A percentile compares a stretch with the other conserved stretches of the same genome.
These are phyloP conservation scores for Nomada fabriciana DNA, from an alignment of 2,888 invertebrate species.

Conservation along the genomic window DNA sequence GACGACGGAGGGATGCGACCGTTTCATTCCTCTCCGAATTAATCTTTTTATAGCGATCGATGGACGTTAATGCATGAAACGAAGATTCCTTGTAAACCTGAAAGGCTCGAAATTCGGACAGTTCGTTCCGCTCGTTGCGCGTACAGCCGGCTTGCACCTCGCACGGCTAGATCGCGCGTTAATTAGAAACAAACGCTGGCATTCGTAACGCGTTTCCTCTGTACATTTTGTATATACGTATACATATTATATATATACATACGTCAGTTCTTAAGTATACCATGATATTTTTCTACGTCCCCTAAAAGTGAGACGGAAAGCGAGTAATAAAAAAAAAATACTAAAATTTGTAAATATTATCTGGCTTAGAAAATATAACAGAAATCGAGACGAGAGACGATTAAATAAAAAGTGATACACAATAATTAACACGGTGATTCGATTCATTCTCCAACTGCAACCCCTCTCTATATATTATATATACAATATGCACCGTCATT, in stretches of 20 bases:
- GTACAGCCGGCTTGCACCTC: slow-evolving; percentile 6
- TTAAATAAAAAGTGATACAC: slow-evolving; percentile 69
- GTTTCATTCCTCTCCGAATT: slow-evolving; percentile 8
- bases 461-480: neutral
- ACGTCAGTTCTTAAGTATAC: slow-evolving; percentile 67
- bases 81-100: neutral
- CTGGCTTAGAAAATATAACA: slow-evolving; percentile 61
- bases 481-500: neutral
- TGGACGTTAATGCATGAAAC: neutral
- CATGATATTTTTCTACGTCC: slow-evolving; percentile 84
- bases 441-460: slow-evolving; percentile 10
- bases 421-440: slow-evolving; percentile 36
- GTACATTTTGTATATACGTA: slow-evolving; percentile 72
- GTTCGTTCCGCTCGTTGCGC: slow-evolving; percentile 60
- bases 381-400: slow-evolving; percentile 42
- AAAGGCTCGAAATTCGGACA: slow-evolving; percentile 6
- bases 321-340: slow-evolving; percentile 39
- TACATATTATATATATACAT: slow-evolving; percentile 37
- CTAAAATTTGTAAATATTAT: slow-evolving; percentile 74
- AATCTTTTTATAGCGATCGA: slow-evolving; percentile 9
- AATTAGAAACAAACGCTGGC: slow-evolving; percentile 42
- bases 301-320: slow-evolving; percentile 57
- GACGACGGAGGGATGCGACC: neutral
- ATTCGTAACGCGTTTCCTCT: slow-evolving; percentile 44
- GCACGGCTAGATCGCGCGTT: slow-evolving; percentile 25